Conservation (phyloP, 2,797 vertebrate species). For the Pseudopleuronectes americanus region DNA sequence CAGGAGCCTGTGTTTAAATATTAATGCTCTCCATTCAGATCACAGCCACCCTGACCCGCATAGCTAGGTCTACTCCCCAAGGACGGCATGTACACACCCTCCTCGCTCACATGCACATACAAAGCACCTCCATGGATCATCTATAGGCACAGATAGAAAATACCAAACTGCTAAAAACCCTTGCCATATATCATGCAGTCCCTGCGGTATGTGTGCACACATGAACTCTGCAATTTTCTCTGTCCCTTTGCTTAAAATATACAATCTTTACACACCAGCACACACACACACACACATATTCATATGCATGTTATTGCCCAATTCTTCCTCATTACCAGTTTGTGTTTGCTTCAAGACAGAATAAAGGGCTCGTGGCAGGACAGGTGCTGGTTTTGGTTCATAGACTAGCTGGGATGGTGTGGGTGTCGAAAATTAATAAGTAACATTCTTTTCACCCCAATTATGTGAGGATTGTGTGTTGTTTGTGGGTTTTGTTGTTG, state of each 20-base stretch:
- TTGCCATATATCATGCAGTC: constrained; percentile 39
- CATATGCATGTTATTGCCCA: background rate
- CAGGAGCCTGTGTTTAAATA: constrained; percentile 83
- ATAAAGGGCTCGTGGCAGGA: background rate
- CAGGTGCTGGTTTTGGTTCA: constrained; percentile 23
- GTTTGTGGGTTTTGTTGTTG: too few species aligned
- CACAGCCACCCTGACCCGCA: constrained; percentile 82
- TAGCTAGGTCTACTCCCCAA: constrained; percentile 75
- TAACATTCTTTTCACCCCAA: background rate
- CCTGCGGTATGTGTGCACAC: constrained; percentile 15
- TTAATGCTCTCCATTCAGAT: constrained; percentile 85
- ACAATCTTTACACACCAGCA: background rate
- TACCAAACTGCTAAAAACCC: constrained; percentile 38
- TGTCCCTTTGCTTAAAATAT: background rate
- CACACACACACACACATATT: background rate
- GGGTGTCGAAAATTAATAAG: background rate
- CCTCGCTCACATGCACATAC: constrained; percentile 54
- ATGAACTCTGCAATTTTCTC: constrained; percentile 14
- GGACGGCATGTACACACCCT: constrained; percentile 63
- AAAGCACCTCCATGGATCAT: constrained; percentile 61
- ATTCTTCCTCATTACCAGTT: constrained; percentile 1
- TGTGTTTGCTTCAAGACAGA: background rate
- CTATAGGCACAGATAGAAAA: constrained; percentile 50
- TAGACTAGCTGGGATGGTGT: background rate
- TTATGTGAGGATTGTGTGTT: too few species aligned